phyloP scores from a whole-genome alignment of 2,113 vertebrate species.

The Cavia aperea region DNA sequence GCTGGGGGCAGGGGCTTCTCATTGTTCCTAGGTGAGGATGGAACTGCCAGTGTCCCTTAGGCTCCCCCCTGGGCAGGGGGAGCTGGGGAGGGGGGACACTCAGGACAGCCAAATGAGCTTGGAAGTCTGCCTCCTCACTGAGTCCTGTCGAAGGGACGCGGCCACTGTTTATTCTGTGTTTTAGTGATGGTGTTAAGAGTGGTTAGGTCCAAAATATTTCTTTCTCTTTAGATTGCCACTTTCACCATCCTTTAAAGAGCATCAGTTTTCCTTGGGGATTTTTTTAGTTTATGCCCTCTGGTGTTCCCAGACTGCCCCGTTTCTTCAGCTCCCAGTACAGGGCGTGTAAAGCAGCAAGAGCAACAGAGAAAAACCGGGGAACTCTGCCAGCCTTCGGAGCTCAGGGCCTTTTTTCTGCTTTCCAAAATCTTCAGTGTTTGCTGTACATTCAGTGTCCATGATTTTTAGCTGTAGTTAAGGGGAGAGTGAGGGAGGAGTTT shows the following conservation, averaged over 20 bases:
- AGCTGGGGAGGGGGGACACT: neutral
- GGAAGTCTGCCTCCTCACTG: neutral
- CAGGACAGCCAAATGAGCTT: neutral
- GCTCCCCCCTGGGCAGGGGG: neutral
- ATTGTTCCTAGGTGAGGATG: neutral
- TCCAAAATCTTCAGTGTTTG: neutral
- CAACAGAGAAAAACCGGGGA: neutral
- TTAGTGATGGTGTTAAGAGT: neutral
- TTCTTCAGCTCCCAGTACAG: neutral
- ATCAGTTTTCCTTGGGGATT: neutral
- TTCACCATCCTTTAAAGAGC: neutral
- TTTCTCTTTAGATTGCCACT: neutral
- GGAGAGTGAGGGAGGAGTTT: neutral
- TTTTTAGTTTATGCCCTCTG: neutral
- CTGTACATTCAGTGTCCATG: neutral
- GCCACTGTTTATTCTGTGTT: neutral
- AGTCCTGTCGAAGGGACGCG: neutral
- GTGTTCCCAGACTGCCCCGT: neutral
- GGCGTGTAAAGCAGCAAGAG: neutral
- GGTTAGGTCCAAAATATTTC: neutral
- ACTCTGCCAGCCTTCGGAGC: neutral
- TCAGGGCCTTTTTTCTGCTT: neutral
- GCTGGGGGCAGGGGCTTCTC: neutral
- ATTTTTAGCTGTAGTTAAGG: neutral
- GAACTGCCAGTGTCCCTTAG: neutral